Percentiles rank a stretch among this genome's conserved stretches.
Conservation (phyloP, 2,888 invertebrate genomes). For the Orthosia gracilis region DNA sequence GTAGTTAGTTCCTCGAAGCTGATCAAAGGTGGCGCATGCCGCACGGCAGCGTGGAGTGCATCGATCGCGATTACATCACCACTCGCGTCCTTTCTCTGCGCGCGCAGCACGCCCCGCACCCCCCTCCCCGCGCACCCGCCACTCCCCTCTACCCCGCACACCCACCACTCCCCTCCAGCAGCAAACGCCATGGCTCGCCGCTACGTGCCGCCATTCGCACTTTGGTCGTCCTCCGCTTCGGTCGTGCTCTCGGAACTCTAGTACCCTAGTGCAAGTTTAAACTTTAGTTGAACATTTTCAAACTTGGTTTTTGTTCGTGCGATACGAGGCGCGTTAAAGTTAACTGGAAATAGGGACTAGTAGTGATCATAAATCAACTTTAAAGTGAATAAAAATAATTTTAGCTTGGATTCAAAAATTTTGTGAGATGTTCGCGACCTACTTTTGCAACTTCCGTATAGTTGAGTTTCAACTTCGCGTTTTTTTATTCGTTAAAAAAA, state of each 20-base stretch:
- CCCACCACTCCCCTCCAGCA: conserved; percentile 77
- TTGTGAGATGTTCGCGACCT: conserved; percentile 85
- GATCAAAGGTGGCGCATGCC: conserved; percentile 65
- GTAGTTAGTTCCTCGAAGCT: conserved; percentile 47
- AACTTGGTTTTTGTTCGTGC: conserved; percentile 73
- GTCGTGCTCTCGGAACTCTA: conserved; percentile 76
- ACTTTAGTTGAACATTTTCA: conserved; percentile 76
- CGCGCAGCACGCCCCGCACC: conserved; percentile 83
- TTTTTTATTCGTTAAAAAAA: conserved; percentile 66
- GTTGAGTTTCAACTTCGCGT: conserved; percentile 80
- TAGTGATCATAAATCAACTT: conserved; percentile 74
- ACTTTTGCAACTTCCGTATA: conserved; percentile 87
- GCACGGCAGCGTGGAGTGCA: conserved; percentile 83
- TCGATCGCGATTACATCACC: conserved; percentile 91
- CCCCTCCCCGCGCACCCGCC: conserved; percentile 68
- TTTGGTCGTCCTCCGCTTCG: conserved; percentile 80
- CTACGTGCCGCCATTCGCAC: conserved; percentile 87
- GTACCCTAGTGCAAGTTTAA: conserved; percentile 80
- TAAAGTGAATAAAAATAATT: conserved; percentile 74
- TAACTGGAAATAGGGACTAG: conserved; percentile 65
- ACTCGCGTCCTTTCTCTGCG: conserved; percentile 90
- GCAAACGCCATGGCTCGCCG: conserved; percentile 79
- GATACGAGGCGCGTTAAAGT: conserved; percentile 61
- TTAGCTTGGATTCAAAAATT: conserved; percentile 63
- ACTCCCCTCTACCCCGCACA: conserved; percentile 75